phyloP scores from a whole-genome alignment of 2,797 vertebrate species.

The Lates japonicus region DNA sequence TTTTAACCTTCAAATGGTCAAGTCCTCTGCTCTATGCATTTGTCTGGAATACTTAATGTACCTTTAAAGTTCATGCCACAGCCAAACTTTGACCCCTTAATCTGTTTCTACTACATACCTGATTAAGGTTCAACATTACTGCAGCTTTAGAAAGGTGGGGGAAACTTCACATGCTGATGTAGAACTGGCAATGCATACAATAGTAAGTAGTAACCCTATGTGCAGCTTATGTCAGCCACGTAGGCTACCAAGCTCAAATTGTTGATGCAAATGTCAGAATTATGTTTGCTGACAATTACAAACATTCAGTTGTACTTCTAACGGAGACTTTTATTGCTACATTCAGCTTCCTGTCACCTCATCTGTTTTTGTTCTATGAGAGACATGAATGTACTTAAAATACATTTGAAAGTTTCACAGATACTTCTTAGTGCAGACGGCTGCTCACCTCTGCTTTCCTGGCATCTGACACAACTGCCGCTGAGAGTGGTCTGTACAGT shows the following conservation, averaged over 20 bases:
- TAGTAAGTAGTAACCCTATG: not conserved
- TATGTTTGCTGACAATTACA: not conserved
- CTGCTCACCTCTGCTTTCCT: slow-evolving; percentile 88
- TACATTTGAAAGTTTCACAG: not conserved
- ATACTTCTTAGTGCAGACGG: not conserved
- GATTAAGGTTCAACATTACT: not conserved
- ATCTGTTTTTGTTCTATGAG: not conserved
- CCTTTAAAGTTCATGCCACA: not conserved
- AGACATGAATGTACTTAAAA: not conserved
- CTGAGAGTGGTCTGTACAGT: slow-evolving; percentile 90
- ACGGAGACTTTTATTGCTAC: no score
- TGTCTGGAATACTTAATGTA: not conserved
- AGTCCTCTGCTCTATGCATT: not conserved
- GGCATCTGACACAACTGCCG: slow-evolving; percentile 85
- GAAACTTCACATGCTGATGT: not conserved
- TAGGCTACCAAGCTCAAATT: not conserved
- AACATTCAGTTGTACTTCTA: not conserved
- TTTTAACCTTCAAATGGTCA: not conserved
- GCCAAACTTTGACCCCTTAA: not conserved
- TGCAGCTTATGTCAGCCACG: not conserved
- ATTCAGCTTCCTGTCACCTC: not conserved
- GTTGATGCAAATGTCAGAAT: not conserved
- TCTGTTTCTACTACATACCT: not conserved
- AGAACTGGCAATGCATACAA: not conserved
- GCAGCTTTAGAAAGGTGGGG: not conserved